Conservation (phyloP, 2,113 vertebrate species). For the Hypomesus transpacificus region DNA sequence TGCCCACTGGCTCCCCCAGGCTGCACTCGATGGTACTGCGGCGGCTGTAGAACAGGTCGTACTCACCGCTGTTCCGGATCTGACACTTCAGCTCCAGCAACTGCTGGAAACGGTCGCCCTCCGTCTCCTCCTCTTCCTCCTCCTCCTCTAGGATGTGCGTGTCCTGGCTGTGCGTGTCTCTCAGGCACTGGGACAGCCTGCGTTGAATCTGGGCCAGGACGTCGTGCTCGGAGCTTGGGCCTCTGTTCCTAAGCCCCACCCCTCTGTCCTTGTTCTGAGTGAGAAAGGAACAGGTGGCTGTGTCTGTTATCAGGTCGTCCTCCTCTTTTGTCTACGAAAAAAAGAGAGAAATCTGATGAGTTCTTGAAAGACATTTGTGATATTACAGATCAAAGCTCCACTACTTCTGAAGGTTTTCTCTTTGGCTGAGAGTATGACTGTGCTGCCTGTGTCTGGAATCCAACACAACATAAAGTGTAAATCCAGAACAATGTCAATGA, state of each 20-base stretch:
- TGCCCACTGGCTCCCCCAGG: conserved; percentile 75
- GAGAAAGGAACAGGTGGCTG: conserved; percentile 87
- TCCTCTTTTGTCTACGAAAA: conserved; percentile 82
- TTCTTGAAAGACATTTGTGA: not conserved
- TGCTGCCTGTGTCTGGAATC: no score
- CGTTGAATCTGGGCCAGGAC: conserved; percentile 77
- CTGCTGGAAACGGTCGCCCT: conserved; percentile 88
- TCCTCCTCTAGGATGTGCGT: conserved; percentile 68
- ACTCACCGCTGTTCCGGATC: conserved; percentile 87
- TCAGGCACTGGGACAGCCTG: conserved; percentile 68
- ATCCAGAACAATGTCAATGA: not conserved
- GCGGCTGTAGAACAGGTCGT: conserved; percentile 89
- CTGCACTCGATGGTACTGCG: conserved; percentile 88
- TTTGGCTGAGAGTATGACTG: no score
- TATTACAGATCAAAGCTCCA: no score
- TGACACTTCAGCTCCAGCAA: conserved; percentile 94
- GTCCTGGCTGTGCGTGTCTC: conserved; percentile 64
- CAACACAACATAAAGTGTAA: no score
- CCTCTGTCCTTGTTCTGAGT: conserved; percentile 82
- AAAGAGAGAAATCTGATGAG: not conserved
- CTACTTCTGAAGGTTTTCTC: no score
- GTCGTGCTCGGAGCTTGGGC: conserved; percentile 82
- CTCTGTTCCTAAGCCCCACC: conserved; percentile 76
- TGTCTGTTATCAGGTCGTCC: conserved; percentile 79
- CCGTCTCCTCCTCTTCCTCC: conserved; percentile 71